A percentile compares a stretch with the other conserved stretches of the same genome.
phyloP scores from a whole-genome alignment of 2,797 vertebrate genomes.

The Gallirallus australis region DNA sequence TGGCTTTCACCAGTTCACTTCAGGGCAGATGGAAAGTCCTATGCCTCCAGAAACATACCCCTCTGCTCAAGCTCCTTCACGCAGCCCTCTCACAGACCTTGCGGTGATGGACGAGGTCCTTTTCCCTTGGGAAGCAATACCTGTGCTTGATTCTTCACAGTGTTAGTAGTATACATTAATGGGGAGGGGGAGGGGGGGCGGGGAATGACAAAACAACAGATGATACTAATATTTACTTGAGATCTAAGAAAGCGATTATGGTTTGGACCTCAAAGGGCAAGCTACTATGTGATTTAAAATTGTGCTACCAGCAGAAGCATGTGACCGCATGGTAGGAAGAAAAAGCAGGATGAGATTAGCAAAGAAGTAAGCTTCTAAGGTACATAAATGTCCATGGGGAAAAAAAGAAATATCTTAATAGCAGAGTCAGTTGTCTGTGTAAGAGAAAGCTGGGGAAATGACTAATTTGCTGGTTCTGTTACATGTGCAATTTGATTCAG shows the following conservation, averaged over 20 bases:
- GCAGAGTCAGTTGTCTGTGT: conserved; percentile 5
- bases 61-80: background rate
- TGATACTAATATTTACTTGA: conserved; percentile 7
- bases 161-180: background rate
- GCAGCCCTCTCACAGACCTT: background rate
- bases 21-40: background rate
- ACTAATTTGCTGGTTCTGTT: conserved; percentile 31
- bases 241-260: conserved; percentile 7
- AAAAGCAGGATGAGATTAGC: conserved; percentile 49
- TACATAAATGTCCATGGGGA: background rate
- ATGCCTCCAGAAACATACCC: fast-evolving
- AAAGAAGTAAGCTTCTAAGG: conserved; percentile 37
- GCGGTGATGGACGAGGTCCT: background rate
- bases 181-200: background rate
- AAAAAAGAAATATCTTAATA: background rate
- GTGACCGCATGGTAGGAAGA: conserved; percentile 43
- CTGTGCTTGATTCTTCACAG: fast-evolving
- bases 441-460: conserved; percentile 37
- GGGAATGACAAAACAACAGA: too few species aligned
- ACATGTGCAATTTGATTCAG: conserved; percentile 26
- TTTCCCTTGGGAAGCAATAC: background rate
- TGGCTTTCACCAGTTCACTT: fast-evolving
- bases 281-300: background rate
- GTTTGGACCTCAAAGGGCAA: conserved; percentile 6
- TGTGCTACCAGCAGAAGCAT: background rate